A percentile compares a stretch with the other conserved stretches of the same genome.
phyloP scores from a whole-genome alignment of 1,140 invertebrate species.

The Melipona quadrifasciata region DNA sequence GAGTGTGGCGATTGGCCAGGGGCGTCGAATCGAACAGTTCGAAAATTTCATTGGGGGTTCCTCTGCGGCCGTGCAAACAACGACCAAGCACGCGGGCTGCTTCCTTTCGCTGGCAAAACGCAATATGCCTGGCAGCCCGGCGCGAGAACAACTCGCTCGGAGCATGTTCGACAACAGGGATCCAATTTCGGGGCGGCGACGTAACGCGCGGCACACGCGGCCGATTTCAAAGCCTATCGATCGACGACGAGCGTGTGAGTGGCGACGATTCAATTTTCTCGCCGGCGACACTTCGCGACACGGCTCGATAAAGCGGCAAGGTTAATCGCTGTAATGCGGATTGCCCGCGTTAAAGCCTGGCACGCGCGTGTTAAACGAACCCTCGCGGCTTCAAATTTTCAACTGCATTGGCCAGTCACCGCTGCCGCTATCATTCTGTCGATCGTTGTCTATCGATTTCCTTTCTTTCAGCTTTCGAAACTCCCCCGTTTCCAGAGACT shows the following conservation, averaged over 20 bases:
- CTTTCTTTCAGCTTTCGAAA: no score
- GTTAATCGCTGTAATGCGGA: conserved; percentile 31
- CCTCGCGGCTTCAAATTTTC: no score
- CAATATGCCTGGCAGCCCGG: conserved; percentile 42
- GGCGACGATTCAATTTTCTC: conserved; percentile 39
- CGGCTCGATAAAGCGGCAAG: conserved; percentile 4
- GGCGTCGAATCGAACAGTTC: conserved; percentile 20
- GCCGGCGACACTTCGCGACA: conserved; percentile 15
- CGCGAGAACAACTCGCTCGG: conserved; percentile 34
- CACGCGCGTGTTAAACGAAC: conserved; percentile 12
- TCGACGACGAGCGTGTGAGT: not conserved
- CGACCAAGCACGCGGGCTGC: not conserved
- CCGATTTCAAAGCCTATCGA: conserved; percentile 48
- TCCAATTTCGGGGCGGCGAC: conserved; percentile 26
- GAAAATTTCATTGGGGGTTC: conserved; percentile 42
- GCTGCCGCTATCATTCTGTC: no score
- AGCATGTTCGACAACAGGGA: conserved; percentile 37
- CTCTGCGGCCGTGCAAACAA: conserved; percentile 40
- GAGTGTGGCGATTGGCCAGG: not conserved
- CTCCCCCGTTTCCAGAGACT: no score
- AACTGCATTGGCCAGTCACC: no score
- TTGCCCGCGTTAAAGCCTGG: not conserved
- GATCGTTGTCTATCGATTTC: no score
- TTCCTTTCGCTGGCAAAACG: conserved; percentile 42
- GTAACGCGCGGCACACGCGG: conserved; percentile 24